A percentile compares a stretch with the other conserved stretches of the same genome.
phyloP scores from a whole-genome alignment of 1,140 invertebrate species.

The Episyrphus balteatus region DNA sequence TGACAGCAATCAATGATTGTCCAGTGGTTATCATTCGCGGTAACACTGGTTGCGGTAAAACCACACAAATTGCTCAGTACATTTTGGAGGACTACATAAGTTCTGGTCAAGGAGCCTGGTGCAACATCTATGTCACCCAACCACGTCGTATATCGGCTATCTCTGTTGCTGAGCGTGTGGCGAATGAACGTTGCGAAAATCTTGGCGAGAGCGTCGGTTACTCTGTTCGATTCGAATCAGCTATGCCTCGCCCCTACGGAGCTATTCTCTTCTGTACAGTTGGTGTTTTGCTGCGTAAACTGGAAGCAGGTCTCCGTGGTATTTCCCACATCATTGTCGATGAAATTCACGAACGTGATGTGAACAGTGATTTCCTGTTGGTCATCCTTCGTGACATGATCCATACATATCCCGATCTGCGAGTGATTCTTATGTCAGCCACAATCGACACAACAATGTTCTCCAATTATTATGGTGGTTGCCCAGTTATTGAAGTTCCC shows the following conservation, averaged over 20 bases:
- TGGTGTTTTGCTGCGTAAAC: conserved; percentile 80
- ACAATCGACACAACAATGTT: conserved; percentile 90
- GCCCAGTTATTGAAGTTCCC: conserved; percentile 63
- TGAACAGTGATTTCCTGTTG: conserved; percentile 93
- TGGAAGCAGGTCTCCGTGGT: conserved; percentile 75
- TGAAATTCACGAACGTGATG: conserved; percentile 95
- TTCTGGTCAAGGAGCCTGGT: conserved; percentile 69
- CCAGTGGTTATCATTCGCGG: conserved; percentile 80
- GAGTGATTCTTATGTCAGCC: conserved; percentile 94
- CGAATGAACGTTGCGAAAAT: conserved; percentile 73
- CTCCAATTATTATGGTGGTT: conserved; percentile 80
- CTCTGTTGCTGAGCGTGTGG: conserved; percentile 84
- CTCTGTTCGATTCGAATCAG: conserved; percentile 87
- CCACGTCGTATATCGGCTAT: conserved; percentile 90
- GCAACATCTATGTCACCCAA: conserved; percentile 86
- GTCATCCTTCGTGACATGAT: conserved; percentile 89
- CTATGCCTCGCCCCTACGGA: conserved; percentile 81
- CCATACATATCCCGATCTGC: conserved; percentile 74
- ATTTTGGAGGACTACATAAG: conserved; percentile 90
- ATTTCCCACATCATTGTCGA: conserved; percentile 90
- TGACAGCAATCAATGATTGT: conserved; percentile 75
- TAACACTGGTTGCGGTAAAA: conserved; percentile 90
- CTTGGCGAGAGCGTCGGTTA: conserved; percentile 77
- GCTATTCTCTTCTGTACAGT: conserved; percentile 92
- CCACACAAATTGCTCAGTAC: conserved; percentile 85